These are phyloP conservation scores for Fulmarus glacialis DNA, from an alignment of 2,113 vertebrate species.

Conservation along the genomic window DNA sequence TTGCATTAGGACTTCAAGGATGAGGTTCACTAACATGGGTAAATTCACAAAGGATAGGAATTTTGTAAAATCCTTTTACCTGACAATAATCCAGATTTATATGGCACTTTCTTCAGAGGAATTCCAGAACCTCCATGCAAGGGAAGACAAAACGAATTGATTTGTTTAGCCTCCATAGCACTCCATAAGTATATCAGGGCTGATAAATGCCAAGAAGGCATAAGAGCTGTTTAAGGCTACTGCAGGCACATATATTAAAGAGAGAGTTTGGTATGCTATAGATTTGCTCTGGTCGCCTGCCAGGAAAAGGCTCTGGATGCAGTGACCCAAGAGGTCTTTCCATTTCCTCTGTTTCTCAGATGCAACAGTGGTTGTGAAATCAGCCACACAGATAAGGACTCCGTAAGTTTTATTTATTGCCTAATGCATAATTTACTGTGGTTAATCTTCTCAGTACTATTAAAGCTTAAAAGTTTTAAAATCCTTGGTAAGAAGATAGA, in stretches of 20 bases:
- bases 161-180: neutral
- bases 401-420: neutral
- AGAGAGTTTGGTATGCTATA: neutral
- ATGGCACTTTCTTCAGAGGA: neutral
- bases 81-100: neutral
- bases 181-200: accelerated
- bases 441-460: neutral
- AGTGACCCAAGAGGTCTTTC: neutral
- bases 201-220: neutral
- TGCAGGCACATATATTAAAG: neutral
- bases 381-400: neutral
- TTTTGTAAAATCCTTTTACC: neutral
- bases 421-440: neutral
- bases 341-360: neutral
- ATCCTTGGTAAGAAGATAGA: neutral
- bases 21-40: neutral
- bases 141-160: neutral
- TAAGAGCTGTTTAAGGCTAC: neutral
- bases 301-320: neutral
- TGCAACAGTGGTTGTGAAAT: neutral
- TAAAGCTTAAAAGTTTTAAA: neutral
- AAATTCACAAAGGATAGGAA: neutral
- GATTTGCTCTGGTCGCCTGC: neutral
- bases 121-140: neutral
- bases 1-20: neutral